phyloP scores from a whole-genome alignment of 1,140 invertebrate species.

The Rhopalosiphum maidis region DNA sequence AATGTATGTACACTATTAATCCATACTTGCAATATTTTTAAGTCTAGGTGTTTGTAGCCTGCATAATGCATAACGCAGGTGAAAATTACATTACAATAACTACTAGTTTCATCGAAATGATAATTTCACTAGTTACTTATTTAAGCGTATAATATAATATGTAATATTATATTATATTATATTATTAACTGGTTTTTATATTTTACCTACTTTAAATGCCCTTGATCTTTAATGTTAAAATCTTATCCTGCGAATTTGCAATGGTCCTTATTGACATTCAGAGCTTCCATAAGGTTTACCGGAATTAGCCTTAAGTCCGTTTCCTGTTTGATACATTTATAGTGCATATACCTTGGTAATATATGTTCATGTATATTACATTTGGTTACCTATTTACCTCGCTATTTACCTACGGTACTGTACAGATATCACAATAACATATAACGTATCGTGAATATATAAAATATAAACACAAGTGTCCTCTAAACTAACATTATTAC shows the following conservation, averaged over 20 bases:
- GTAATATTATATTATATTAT: not conserved
- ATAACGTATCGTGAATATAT: not conserved
- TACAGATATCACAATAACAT: not conserved
- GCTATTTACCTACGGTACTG: not conserved
- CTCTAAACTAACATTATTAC: not conserved
- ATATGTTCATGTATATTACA: not conserved
- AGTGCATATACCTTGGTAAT: not conserved
- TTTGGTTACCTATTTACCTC: too few relatives aligned
- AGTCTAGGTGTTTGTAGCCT: not conserved
- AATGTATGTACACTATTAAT: not conserved
- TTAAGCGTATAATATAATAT: not conserved
- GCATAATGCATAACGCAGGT: too few relatives aligned
- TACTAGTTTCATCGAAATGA: not conserved
- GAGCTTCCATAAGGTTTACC: conserved; percentile 1
- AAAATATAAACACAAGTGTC: not conserved
- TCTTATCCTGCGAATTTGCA: not conserved
- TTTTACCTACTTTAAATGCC: not conserved
- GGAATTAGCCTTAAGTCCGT: not conserved
- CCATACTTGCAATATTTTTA: not conserved
- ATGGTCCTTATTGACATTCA: not conserved
- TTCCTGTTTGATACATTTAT: not conserved
- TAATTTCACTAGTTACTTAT: not conserved
- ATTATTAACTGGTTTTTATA: not conserved
- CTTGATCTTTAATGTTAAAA: not conserved
- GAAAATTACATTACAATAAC: not conserved